phyloP scores from a whole-genome alignment of 2,113 vertebrate species.

The Hyperopisus bebe region DNA sequence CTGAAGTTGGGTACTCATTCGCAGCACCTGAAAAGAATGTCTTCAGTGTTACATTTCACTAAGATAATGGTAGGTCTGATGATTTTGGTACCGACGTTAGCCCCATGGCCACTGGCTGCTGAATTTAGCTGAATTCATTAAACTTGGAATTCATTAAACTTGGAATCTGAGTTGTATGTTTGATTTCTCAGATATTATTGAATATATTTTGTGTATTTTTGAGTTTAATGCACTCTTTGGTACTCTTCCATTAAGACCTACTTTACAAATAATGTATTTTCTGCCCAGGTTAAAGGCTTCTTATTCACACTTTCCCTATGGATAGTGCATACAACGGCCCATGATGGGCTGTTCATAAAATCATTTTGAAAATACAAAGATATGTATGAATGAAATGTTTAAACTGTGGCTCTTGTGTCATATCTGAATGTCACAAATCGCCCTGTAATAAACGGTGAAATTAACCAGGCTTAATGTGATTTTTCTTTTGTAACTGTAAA shows the following conservation, averaged over 20 bases:
- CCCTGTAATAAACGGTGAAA: not conserved
- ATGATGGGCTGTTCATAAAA: not conserved
- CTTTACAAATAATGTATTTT: not conserved
- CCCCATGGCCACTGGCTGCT: not conserved
- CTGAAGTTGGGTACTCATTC: not conserved
- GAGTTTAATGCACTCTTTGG: not conserved
- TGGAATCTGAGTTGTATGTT: not conserved
- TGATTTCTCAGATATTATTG: not conserved
- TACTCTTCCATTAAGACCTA: not conserved
- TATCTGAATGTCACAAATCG: not conserved
- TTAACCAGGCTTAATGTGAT: not conserved
- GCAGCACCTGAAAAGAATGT: not conserved
- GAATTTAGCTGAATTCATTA: not conserved
- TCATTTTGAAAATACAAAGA: not conserved
- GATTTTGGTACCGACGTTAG: not conserved
- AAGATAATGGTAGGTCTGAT: not conserved
- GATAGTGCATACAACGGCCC: not conserved
- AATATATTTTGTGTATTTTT: not conserved
- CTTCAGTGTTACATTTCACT: not conserved
- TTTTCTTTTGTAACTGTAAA: not conserved
- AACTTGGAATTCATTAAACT: not conserved
- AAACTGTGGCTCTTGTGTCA: not conserved
- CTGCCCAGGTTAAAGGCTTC: not conserved
- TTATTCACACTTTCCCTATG: not conserved
- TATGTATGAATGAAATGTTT: not conserved